A percentile compares a stretch with the other conserved stretches of the same genome.
Evolutionary conservation across 2,888 invertebrate species (phyloP).

Genomic region (Nasonia oneida): DNA sequence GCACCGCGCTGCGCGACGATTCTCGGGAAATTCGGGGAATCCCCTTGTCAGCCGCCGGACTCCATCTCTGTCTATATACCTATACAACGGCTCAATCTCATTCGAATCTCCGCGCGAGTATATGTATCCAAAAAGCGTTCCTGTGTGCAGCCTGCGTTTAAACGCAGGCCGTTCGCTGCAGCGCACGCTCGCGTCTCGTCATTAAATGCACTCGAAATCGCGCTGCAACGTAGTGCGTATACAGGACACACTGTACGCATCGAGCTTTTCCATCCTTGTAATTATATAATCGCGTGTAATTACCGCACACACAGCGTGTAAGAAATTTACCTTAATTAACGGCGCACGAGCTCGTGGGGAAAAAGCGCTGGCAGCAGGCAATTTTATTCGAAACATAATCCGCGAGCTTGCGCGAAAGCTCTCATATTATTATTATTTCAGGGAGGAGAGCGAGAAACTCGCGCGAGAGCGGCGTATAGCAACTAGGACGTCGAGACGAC

Average conservation of each 20-base stretch:
- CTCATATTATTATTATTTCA: neutral
- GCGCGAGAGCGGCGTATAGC: neutral
- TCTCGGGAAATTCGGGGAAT: constrained; percentile 40
- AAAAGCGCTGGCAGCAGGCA: constrained; percentile 38
- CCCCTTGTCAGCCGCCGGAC: neutral
- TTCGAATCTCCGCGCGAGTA: neutral
- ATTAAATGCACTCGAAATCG: constrained; percentile 70
- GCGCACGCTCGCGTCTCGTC: constrained; percentile 56
- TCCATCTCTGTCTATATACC: neutral
- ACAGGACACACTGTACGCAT: too few relatives aligned
- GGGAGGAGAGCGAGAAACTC: constrained; percentile 8
- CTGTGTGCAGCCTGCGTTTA: constrained; percentile 31
- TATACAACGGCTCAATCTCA: neutral
- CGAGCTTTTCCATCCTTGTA: too few relatives aligned
- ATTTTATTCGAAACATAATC: constrained; percentile 50
- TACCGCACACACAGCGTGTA: too few relatives aligned
- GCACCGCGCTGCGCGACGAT: neutral
- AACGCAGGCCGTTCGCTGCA: constrained; percentile 19
- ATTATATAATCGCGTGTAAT: too few relatives aligned
- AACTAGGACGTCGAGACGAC: neutral
- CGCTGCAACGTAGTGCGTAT: neutral
- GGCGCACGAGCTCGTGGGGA: neutral
- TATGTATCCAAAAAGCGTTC: constrained; percentile 1
- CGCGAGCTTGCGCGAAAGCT: constrained; percentile 25
- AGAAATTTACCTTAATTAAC: neutral